A percentile compares a stretch with the other conserved stretches of the same genome.
phyloP scores from a whole-genome alignment of 2,113 vertebrate genomes.

The Tychaedon coryphoeus region DNA sequence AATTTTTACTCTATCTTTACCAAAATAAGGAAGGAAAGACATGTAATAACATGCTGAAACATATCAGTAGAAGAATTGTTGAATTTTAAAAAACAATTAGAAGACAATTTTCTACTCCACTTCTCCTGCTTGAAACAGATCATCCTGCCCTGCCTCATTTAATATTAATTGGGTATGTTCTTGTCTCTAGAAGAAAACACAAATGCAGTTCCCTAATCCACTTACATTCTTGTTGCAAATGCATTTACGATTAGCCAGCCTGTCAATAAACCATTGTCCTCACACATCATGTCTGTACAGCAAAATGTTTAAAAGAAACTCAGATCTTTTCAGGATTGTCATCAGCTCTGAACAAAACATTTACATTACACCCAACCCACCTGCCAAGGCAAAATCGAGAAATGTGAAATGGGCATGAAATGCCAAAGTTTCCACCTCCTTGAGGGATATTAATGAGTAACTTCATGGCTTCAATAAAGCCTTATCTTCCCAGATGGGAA shows the following conservation, averaged over 20 bases:
- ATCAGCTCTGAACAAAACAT: not conserved
- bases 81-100: slow-evolving; percentile 20
- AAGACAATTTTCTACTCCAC: slow-evolving; percentile 25
- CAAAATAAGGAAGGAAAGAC: slow-evolving; percentile 25
- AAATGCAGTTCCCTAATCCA: not conserved
- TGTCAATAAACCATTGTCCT: not conserved
- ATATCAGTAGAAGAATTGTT: not conserved
- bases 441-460: slow-evolving; percentile 52
- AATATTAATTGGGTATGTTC: slow-evolving; percentile 16
- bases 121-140: slow-evolving; percentile 9
- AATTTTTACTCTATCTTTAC: slow-evolving; percentile 31
- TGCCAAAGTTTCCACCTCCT: slow-evolving; percentile 17
- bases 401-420: not conserved
- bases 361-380: not conserved
- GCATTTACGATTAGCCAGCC: not conserved
- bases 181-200: slow-evolving; percentile 1
- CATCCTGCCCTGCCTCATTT: slow-evolving; percentile 32
- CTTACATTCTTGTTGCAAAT: not conserved
- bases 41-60: not conserved
- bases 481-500: slow-evolving; percentile 37
- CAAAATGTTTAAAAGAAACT: not conserved
- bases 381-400: not conserved
- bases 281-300: not conserved
- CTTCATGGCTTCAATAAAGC: slow-evolving; percentile 5
- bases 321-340: not conserved